A percentile compares a stretch with the other conserved stretches of the same genome.
phyloP scores from a whole-genome alignment of 2,888 invertebrate genomes.

The Diploptera punctata region DNA sequence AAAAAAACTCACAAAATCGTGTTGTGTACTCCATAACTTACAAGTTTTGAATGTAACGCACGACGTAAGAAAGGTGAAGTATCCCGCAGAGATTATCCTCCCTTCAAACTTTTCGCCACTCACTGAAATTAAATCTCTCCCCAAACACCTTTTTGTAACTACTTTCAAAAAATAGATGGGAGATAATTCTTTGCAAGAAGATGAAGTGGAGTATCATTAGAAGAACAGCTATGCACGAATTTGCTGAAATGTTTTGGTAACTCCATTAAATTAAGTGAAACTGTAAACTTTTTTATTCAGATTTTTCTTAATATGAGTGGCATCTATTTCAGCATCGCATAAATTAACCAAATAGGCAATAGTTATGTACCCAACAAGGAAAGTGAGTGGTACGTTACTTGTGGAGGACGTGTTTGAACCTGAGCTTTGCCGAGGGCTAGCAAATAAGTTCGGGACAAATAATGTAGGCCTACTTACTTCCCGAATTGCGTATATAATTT shows the following conservation, averaged over 20 bases:
- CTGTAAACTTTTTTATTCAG: not conserved
- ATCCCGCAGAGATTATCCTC: not conserved
- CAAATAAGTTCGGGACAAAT: no score
- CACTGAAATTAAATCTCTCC: slow-evolving; percentile 18
- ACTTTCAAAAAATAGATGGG: slow-evolving; percentile 1
- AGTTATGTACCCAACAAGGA: no score
- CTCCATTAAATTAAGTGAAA: not conserved
- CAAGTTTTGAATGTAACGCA: not conserved
- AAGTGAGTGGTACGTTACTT: no score
- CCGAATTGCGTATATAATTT: no score
- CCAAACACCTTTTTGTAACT: slow-evolving; percentile 10
- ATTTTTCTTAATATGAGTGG: not conserved
- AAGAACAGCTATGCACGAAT: not conserved
- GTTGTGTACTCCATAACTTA: not conserved
- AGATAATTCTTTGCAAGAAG: not conserved
- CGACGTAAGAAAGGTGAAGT: not conserved
- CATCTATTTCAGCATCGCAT: no score
- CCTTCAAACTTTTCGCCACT: slow-evolving; percentile 16
- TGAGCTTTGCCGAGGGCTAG: no score
- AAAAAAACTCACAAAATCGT: no score
- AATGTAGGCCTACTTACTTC: no score
- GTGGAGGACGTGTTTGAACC: no score
- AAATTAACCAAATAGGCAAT: no score
- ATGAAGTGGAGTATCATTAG: not conserved
- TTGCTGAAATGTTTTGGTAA: not conserved